These are phyloP conservation scores for Proteles cristata DNA, from an alignment of 2,113 vertebrate species.

Conservation along the genomic window DNA sequence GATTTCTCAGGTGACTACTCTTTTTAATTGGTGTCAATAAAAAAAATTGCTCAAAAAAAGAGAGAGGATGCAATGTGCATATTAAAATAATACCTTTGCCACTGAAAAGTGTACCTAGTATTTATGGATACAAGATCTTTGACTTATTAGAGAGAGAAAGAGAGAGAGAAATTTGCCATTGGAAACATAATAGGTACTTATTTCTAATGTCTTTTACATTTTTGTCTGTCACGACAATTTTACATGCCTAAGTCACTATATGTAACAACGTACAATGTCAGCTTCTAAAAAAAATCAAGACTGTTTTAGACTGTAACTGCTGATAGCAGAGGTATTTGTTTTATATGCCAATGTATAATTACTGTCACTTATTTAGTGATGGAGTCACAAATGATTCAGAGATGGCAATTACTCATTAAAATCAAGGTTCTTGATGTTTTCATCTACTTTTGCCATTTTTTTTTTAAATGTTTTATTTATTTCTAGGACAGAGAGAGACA, in stretches of 20 bases:
- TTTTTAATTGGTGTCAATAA: background rate
- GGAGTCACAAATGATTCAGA: conserved; percentile 48
- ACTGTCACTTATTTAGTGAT: background rate
- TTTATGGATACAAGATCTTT: conserved; percentile 1
- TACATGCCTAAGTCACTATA: background rate
- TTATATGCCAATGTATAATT: background rate
- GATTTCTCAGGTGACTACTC: background rate
- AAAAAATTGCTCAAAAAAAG: background rate
- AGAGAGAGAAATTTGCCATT: background rate
- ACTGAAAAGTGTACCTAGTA: background rate
- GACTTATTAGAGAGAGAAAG: background rate
- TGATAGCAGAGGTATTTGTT: background rate
- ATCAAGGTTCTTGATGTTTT: background rate
- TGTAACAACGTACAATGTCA: conserved; percentile 17
- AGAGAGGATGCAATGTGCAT: background rate
- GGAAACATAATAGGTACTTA: conserved; percentile 1
- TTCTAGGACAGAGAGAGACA: too few species aligned
- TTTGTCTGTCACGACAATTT: conserved; percentile 34
- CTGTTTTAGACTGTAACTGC: background rate
- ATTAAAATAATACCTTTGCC: background rate
- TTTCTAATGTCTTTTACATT: background rate
- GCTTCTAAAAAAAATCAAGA: conserved; percentile 38
- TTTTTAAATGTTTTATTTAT: too few species aligned
- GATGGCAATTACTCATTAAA: conserved; percentile 26
- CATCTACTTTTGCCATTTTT: background rate